Percentiles rank a stretch among this genome's conserved stretches.
Conservation (phyloP, 2,113 vertebrate genomes). For the Antennarius striatus region DNA sequence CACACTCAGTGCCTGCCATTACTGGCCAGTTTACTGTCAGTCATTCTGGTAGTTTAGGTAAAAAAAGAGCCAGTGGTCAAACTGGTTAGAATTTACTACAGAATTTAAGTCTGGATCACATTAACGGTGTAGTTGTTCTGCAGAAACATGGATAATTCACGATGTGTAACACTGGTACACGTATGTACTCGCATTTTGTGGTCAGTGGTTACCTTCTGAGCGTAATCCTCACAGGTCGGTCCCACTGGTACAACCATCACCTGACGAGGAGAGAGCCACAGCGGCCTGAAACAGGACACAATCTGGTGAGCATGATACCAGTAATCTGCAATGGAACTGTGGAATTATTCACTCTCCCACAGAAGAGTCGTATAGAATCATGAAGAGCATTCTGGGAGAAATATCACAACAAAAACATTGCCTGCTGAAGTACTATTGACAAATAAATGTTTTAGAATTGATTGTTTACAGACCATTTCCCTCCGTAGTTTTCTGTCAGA, state of each 20-base stretch:
- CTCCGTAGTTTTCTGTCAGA: constrained; percentile 96
- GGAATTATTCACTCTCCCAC: constrained; percentile 10
- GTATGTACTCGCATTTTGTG: not conserved
- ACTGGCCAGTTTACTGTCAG: no score
- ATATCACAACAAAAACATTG: not conserved
- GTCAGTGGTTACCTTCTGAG: constrained; percentile 84
- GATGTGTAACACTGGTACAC: no score
- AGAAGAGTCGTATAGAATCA: constrained; percentile 7
- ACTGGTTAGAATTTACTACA: no score
- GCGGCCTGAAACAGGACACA: constrained; percentile 82
- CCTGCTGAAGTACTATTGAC: no score
- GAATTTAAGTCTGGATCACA: no score
- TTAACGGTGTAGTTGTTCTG: no score
- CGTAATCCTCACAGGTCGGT: constrained; percentile 93
- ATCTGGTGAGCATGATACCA: constrained; percentile 19
- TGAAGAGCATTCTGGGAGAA: not conserved
- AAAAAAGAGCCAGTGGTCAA: no score
- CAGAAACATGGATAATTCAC: no score
- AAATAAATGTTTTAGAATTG: not conserved
- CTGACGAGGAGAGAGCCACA: constrained; percentile 96
- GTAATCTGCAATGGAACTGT: not conserved
- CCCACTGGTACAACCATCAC: constrained; percentile 97
- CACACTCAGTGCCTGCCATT: no score
- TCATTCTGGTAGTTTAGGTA: no score
- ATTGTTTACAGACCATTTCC: constrained; percentile 88